Evolutionary conservation across 2,888 invertebrate genomes (phyloP).

Genomic region (Drosophila borealis): DNA sequence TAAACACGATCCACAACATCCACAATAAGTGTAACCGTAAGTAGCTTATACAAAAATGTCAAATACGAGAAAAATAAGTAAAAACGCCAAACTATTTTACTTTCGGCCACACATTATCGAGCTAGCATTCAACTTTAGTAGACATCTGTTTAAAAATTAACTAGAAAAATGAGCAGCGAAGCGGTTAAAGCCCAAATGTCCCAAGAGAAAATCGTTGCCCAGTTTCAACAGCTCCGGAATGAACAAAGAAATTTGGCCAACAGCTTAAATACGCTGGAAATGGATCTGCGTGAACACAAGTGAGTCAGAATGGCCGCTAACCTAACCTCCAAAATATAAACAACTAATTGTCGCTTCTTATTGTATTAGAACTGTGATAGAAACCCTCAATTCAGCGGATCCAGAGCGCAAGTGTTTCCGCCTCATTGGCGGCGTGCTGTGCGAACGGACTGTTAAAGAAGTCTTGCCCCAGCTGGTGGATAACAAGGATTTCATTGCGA

Average conservation of each 20-base stretch:
- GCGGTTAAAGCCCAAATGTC: constrained; percentile 79
- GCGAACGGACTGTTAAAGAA: constrained; percentile 96
- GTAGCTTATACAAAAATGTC: neutral
- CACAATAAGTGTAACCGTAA: constrained; percentile 14
- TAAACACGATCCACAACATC: neutral
- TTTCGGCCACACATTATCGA: constrained; percentile 34
- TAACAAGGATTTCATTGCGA: constrained; percentile 92
- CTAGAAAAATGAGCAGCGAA: constrained; percentile 82
- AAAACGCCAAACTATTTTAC: neutral
- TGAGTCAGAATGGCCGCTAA: constrained; percentile 85
- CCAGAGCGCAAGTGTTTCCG: constrained; percentile 95
- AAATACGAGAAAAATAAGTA: neutral
- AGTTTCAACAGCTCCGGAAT: constrained; percentile 93
- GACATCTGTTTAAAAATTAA: constrained; percentile 62
- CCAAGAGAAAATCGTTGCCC: constrained; percentile 93
- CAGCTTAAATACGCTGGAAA: constrained; percentile 96
- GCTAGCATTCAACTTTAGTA: constrained; percentile 43
- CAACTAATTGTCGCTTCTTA: constrained; percentile 21
- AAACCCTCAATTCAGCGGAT: constrained; percentile 94
- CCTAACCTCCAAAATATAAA: constrained; percentile 70
- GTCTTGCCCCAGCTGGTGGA: constrained; percentile 93
- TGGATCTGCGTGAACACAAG: constrained; percentile 98
- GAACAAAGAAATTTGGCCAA: constrained; percentile 94
- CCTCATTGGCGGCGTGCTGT: constrained; percentile 96
- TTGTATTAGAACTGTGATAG: constrained; percentile 93